These are phyloP conservation scores for Pygathrix nemaeus DNA, from an alignment of 2,113 vertebrate species.

Conservation along the genomic window DNA sequence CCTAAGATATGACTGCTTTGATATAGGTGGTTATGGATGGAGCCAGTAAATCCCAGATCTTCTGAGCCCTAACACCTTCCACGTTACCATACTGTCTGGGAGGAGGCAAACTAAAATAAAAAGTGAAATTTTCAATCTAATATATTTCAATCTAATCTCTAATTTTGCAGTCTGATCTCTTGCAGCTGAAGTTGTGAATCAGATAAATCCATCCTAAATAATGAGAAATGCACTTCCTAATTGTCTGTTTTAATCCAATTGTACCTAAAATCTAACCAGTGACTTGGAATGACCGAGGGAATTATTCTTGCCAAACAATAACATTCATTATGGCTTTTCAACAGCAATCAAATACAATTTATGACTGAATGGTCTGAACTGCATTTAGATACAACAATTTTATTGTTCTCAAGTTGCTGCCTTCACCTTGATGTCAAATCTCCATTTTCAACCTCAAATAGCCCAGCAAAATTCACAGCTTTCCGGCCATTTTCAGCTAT, in stretches of 20 bases:
- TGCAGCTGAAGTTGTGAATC: background rate
- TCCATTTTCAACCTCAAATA: background rate
- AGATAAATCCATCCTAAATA: background rate
- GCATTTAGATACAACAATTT: background rate
- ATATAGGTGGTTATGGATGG: background rate
- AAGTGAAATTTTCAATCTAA: background rate
- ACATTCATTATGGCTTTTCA: constrained; percentile 13
- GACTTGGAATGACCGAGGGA: constrained; percentile 12
- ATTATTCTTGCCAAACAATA: background rate
- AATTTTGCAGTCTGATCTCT: background rate
- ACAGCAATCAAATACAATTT: background rate
- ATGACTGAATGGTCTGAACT: background rate
- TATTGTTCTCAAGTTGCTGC: background rate
- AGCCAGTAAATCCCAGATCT: background rate
- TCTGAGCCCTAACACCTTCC: background rate
- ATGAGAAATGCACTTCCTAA: background rate
- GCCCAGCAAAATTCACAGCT: background rate
- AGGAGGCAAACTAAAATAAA: background rate
- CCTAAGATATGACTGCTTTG: background rate
- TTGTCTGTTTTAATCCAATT: constrained; percentile 27
- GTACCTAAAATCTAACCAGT: constrained; percentile 15
- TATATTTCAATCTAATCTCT: background rate
- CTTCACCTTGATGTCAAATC: constrained; percentile 9
- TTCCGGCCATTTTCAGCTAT: background rate
- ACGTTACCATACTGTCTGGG: background rate